Percentiles rank a stretch among this genome's conserved stretches.
phyloP scores from a whole-genome alignment of 1,140 invertebrate genomes.

The Bombus confusus region DNA sequence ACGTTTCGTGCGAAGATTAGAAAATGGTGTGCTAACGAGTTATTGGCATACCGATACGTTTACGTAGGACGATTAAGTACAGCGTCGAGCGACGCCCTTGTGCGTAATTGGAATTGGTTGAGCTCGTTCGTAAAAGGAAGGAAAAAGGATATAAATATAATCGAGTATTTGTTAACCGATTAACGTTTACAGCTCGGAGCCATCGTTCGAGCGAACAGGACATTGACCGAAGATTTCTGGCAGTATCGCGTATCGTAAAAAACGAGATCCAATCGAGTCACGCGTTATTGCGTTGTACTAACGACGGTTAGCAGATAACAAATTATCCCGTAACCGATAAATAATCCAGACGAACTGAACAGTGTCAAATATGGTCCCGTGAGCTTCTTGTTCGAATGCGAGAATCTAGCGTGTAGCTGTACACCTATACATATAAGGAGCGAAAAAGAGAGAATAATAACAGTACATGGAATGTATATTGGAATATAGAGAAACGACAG shows the following conservation, averaged over 20 bases:
- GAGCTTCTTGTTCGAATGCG: not conserved
- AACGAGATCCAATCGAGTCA: not conserved
- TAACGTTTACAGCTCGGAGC: not conserved
- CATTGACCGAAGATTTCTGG: constrained; percentile 24
- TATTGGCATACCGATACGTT: constrained; percentile 34
- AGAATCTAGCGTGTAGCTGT: not conserved
- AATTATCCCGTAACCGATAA: not conserved
- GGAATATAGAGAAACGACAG: not conserved
- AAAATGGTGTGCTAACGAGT: constrained; percentile 59
- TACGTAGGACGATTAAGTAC: constrained; percentile 46
- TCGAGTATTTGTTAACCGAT: not conserved
- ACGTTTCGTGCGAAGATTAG: constrained; percentile 51
- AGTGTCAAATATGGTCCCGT: constrained; percentile 22
- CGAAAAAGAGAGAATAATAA: not conserved
- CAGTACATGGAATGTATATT: not conserved
- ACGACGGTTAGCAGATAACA: not conserved
- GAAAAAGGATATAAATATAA: not conserved
- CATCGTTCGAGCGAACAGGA: not conserved
- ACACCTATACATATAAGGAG: not conserved
- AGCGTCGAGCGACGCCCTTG: constrained; percentile 52
- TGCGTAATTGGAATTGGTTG: constrained; percentile 63
- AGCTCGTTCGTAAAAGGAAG: constrained; percentile 31
- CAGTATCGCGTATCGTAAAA: constrained; percentile 22
- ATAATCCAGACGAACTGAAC: constrained; percentile 9
- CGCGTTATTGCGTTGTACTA: not conserved